Base-by-base conservation (phyloP, 2,797 vertebrate genomes). In the Sardinella longiceps region DNA sequence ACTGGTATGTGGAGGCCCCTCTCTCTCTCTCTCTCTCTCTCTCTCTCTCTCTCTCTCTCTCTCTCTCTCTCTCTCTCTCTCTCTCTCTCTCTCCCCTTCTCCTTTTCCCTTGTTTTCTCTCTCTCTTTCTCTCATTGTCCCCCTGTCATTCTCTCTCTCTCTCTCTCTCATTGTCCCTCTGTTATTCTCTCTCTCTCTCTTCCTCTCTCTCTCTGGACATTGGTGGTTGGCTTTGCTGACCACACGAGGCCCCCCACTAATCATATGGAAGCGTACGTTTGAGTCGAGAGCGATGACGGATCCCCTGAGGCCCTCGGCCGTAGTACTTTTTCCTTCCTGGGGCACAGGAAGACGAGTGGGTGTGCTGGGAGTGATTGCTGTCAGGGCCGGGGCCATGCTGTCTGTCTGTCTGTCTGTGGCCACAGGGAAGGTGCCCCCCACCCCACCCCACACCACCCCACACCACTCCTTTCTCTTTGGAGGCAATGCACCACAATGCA, bases 281-380 rank as follows among this genome's bases (percentile, higher is more conserved):
- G 87, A 92, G 90, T 88, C 89, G 25, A 30, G 90, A 86, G 88
- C 85, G 90, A 88, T 91, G 93, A 93, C 90, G 90, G 91, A 92
- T 92, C 89, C 85, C 63, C 81, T 90, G 87, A 90, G 9, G 74
- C 7, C n/a, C 81, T 15, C 81, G 87, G 89, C 90, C 92, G 92
- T 94, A 92, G 93, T 94, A n/a, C n/a, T n/a, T n/a, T 94, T 94
- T 88, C 66, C 91, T 91, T 92, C 91, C 91, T 86, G 90, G 89
- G 92, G 91, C 89, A 85, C 86, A 90, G 92, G 92, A 91, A 92
- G 91, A 90, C 88, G 86, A 88, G 88, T 88, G 89, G 90, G 92
- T 90, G 92, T 91, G 91, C 88, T 80, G 84, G 92, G 92, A 93
- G 89, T 89, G 91, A 92, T 84, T 86, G 89, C 89, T 90, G 89